phyloP scores from a whole-genome alignment of 1,140 invertebrate species.

The Eupristina koningsbergeri region DNA sequence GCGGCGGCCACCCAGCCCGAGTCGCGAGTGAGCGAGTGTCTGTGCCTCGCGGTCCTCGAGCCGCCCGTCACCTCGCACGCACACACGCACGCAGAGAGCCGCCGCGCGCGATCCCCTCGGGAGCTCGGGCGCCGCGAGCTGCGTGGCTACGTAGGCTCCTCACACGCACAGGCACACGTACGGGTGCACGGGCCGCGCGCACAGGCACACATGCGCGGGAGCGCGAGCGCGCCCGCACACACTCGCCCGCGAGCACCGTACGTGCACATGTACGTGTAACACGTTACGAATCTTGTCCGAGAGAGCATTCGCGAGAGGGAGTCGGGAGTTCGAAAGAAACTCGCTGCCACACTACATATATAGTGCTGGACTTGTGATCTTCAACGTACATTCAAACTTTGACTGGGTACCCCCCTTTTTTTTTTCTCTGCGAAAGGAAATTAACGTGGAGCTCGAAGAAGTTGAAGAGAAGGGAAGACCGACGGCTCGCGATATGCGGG shows the following conservation, averaged over 20 bases:
- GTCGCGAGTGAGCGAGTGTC: background rate
- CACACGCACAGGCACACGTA: too few species aligned
- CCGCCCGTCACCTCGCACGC: too few species aligned
- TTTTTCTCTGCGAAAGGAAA: background rate
- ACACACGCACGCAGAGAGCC: background rate
- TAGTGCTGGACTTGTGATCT: slow-evolving; percentile 10
- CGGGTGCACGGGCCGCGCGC: too few species aligned
- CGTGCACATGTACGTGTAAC: background rate
- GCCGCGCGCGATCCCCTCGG: background rate
- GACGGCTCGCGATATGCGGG: slow-evolving; percentile 36
- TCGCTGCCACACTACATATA: background rate
- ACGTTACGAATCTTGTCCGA: background rate
- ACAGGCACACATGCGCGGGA: too few species aligned
- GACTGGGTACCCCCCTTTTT: background rate
- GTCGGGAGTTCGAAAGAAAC: slow-evolving; percentile 1
- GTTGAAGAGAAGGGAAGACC: background rate
- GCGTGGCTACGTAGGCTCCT: background rate
- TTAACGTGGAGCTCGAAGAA: background rate
- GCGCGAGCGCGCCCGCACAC: too few species aligned
- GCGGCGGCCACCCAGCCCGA: background rate
- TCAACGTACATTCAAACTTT: background rate
- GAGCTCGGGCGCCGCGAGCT: background rate
- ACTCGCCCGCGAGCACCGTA: too few species aligned
- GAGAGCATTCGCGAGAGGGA: slow-evolving; percentile 16
- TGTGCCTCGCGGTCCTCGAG: background rate